Conservation (phyloP, 2,113 vertebrate species). For the Notothenia coriiceps region DNA sequence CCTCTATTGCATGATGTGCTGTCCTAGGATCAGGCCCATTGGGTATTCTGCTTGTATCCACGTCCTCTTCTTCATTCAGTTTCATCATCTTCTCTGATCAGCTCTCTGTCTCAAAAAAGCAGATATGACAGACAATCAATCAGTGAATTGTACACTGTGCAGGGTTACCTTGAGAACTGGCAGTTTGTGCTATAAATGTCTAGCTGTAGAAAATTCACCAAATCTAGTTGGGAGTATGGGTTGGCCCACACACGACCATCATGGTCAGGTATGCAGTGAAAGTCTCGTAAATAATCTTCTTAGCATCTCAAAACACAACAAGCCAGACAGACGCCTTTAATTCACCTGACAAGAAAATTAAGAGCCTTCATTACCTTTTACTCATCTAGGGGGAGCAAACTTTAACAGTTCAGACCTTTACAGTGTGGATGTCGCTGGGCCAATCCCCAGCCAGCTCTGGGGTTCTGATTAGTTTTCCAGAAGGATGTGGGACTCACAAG, state of each 20-base stretch:
- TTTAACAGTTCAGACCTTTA: slow-evolving; percentile 72
- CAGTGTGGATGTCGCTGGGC: slow-evolving; percentile 50
- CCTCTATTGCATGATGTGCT: neutral
- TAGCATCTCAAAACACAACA: slow-evolving; percentile 68
- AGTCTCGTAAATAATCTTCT: slow-evolving; percentile 75
- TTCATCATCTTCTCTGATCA: neutral
- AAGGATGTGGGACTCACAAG: slow-evolving; percentile 78
- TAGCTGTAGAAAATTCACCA: slow-evolving; percentile 43
- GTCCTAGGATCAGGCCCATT: neutral
- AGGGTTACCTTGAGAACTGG: slow-evolving; percentile 42
- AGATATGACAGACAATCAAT: neutral
- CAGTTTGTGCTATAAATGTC: slow-evolving; percentile 41
- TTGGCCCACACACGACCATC: slow-evolving; percentile 71
- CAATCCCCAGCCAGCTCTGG: slow-evolving; percentile 56
- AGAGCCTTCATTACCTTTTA: slow-evolving; percentile 77
- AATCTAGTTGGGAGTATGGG: slow-evolving; percentile 63
- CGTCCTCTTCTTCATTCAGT: neutral
- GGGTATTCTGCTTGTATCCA: neutral
- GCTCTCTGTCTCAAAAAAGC: neutral
- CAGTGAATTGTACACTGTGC: too few relatives aligned
- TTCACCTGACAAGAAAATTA: slow-evolving; percentile 75
- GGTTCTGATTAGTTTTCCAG: slow-evolving; percentile 81
- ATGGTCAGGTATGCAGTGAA: slow-evolving; percentile 68
- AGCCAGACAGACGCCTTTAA: slow-evolving; percentile 67
- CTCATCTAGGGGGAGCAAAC: slow-evolving; percentile 65